phyloP scores from a whole-genome alignment of 2,888 invertebrate species.

The Lochmaea capreae region DNA sequence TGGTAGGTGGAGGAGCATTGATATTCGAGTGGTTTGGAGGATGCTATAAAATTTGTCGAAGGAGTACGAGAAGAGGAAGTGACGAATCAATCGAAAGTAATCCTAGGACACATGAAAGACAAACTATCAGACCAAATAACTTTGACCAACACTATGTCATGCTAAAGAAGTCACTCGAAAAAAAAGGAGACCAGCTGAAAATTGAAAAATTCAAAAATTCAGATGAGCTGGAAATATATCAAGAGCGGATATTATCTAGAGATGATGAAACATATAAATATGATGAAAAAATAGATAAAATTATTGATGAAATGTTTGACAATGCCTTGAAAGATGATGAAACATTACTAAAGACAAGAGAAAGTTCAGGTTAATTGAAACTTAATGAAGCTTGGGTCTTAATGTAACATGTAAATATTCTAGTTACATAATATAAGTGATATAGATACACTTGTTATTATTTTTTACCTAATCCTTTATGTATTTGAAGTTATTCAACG shows the following conservation, averaged over 20 bases:
- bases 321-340: neutral
- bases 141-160: conserved; percentile 29
- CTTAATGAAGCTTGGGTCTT: neutral
- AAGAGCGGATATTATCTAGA: conserved; percentile 1
- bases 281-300: conserved; percentile 40
- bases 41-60: conserved; percentile 71
- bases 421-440: too few species aligned
- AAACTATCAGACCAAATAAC: conserved; percentile 49
- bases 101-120: conserved; percentile 56
- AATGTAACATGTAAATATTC: neutral
- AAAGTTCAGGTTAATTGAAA: neutral
- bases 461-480: too few species aligned
- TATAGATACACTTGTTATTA: too few species aligned
- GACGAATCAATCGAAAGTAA: conserved; percentile 57
- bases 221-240: conserved; percentile 10
- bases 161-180: conserved; percentile 26
- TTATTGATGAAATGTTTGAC: conserved; percentile 55
- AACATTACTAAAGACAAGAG: neutral
- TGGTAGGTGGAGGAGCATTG: conserved; percentile 73
- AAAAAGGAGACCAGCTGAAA: conserved; percentile 7
- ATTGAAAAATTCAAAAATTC: neutral
- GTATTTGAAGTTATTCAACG: too few species aligned
- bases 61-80: conserved; percentile 50
- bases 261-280: conserved; percentile 29
- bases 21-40: conserved; percentile 80